These are phyloP conservation scores for Sipunculus nudus DNA, from an alignment of 2,888 invertebrate species.

Conservation along the genomic window DNA sequence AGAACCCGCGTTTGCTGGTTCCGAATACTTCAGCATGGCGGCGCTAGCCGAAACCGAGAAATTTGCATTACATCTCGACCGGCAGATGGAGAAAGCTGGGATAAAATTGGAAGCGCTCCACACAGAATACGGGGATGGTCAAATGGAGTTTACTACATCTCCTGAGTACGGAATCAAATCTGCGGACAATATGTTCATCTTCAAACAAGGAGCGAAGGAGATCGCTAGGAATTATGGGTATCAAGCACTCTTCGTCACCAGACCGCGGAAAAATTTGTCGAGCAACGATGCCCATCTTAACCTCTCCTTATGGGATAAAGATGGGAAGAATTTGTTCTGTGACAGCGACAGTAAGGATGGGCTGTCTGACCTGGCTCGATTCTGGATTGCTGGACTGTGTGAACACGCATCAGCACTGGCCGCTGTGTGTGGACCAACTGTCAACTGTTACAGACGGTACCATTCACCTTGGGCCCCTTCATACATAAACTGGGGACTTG, in stretches of 20 bases:
- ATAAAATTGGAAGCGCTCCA: slow-evolving; percentile 4
- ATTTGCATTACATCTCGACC: no score
- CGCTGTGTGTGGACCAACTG: slow-evolving; percentile 21
- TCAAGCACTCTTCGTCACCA: slow-evolving; percentile 24
- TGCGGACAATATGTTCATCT: slow-evolving; percentile 14
- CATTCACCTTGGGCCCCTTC: slow-evolving; percentile 3
- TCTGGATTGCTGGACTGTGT: slow-evolving; percentile 24
- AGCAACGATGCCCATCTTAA: slow-evolving; percentile 34
- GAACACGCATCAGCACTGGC: slow-evolving; percentile 22
- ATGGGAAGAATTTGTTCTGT: slow-evolving; percentile 22
- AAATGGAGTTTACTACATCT: slow-evolving; percentile 18
- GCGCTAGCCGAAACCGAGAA: no score
- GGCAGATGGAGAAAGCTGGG: not conserved
- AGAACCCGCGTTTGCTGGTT: not conserved
- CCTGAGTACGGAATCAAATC: slow-evolving; percentile 15
- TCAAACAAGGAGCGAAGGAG: slow-evolving; percentile 24
- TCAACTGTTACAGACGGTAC: slow-evolving; percentile 29
- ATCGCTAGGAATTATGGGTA: slow-evolving; percentile 4
- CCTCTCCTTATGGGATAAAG: slow-evolving; percentile 33
- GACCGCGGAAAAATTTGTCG: not conserved
- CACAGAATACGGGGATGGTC: slow-evolving; percentile 14
- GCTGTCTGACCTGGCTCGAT: slow-evolving; percentile 23
- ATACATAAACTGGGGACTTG: slow-evolving; percentile 19
- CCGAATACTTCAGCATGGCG: not conserved
- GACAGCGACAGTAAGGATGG: slow-evolving; percentile 15